Evolutionary conservation across 2,113 vertebrate genomes (phyloP), one percentile per base, ranked within the genome.

Genomic region (Puffinus mauretanicus): DNA sequence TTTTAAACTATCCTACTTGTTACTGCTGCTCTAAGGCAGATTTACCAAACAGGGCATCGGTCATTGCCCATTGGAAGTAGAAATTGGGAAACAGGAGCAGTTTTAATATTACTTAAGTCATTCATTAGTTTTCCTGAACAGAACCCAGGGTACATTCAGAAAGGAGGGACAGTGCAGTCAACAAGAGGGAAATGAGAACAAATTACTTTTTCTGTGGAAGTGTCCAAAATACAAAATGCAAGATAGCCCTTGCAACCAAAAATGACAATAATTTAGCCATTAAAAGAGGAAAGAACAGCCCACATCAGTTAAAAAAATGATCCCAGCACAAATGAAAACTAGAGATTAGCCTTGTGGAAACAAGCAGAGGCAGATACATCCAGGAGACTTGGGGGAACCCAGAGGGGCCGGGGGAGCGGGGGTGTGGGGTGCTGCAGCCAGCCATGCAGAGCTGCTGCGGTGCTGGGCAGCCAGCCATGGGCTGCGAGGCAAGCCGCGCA

Each of bases 311-410:
- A 42, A 24, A 57, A 57, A 58, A 38, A 17, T 4, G 6, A 29
- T 20, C 8, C 29, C 1, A 0, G 18, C 61, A 10, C 1, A 4
- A 72, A 47, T 13, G 58, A 54, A 46, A n/a, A 24, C 6, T 11
- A 14, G 36, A 51, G 26, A 51, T 21, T 3, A 38, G 58, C 49
- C 32, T 36, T 1, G 2, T 11, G 30, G 38, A 36, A 82, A 54
- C 7, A 5, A 42, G 34, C 5, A 2, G 64, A 38, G 36, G 57
- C 44, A 40, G 38, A 38, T 46, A 21, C 5, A 3, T 11, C 20
- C 9, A 4, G 19, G 38, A 15, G n/a, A 15, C 14, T 9, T 54
- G 1, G 18, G 73, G 21, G 24, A 52, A 6, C 30, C 49, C 57
- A 9, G 27, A 26, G 27, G 22, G 30, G 40, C 19, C 4, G 1